Conservation (phyloP, 2,888 invertebrate species). For the Watsonalla binaria region DNA sequence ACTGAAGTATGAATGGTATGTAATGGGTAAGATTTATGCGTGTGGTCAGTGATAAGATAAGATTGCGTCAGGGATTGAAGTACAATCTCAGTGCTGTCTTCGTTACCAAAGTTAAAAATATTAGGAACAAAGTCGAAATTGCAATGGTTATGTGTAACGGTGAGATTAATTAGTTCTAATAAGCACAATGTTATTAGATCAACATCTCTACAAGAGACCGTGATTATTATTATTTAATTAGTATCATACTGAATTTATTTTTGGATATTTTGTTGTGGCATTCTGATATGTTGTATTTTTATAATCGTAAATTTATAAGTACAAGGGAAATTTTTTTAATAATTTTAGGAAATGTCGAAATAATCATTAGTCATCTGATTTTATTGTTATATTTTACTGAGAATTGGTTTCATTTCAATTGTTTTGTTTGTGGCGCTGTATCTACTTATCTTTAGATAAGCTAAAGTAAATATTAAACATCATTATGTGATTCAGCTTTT, state of each 20-base stretch:
- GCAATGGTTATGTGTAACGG: background rate
- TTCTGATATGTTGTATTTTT: background rate
- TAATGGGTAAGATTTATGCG: slow-evolving; percentile 13
- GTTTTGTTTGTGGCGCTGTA: background rate
- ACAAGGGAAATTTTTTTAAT: slow-evolving; percentile 5
- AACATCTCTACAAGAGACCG: background rate
- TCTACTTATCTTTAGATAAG: background rate
- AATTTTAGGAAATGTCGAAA: background rate
- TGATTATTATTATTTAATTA: background rate
- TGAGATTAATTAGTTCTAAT: slow-evolving; percentile 1
- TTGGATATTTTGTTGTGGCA: background rate
- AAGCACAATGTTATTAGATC: background rate
- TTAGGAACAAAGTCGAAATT: slow-evolving; percentile 7
- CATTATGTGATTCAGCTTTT: background rate
- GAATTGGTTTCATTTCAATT: background rate
- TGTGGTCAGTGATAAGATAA: slow-evolving; percentile 22
- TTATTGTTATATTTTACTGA: background rate
- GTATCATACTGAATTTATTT: background rate
- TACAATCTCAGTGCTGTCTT: slow-evolving; percentile 26
- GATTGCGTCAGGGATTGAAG: slow-evolving; percentile 21
- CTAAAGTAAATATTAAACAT: background rate
- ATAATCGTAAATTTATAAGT: background rate
- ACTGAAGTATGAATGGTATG: slow-evolving; percentile 19
- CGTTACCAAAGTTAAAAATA: slow-evolving; percentile 32
- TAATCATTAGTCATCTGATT: background rate